Evolutionary conservation across 2,113 vertebrate species (phyloP).

Genomic region (Tetrax tetrax): DNA sequence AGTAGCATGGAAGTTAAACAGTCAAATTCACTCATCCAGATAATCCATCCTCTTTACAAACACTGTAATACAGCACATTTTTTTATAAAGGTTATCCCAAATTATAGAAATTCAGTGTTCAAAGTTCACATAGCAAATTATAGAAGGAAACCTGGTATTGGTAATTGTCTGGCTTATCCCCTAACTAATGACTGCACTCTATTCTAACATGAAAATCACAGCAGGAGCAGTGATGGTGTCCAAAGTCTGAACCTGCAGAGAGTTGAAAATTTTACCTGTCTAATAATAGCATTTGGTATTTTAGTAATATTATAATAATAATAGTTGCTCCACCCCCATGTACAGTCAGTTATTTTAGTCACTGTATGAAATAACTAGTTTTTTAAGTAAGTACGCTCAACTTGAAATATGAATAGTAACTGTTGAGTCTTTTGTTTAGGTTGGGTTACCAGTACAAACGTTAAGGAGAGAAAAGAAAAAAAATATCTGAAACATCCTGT

Average conservation of each 20-base stretch:
- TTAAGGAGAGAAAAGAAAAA: not conserved
- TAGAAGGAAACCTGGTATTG: not conserved
- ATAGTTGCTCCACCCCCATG: fast-evolving
- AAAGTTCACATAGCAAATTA: not conserved
- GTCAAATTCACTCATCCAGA: not conserved
- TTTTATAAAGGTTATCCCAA: not conserved
- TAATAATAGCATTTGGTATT: not conserved
- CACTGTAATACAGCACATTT: fast-evolving
- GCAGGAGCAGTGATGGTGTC: not conserved
- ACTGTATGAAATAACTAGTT: not conserved
- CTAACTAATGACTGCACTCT: not conserved
- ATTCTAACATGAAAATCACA: not conserved
- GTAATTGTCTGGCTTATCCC: not conserved
- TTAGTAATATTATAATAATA: not conserved
- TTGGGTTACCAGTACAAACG: not conserved
- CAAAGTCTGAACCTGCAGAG: not conserved
- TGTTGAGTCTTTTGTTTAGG: not conserved
- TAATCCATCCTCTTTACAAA: not conserved
- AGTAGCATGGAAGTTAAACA: not conserved
- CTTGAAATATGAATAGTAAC: not conserved
- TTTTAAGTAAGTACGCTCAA: not conserved
- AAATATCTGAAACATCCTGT: not conserved
- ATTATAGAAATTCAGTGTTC: not conserved
- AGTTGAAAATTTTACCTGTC: not conserved
- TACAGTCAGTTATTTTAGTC: not conserved